Base-by-base conservation (phyloP, 2,797 vertebrate species). In the Lates japonicus region DNA sequence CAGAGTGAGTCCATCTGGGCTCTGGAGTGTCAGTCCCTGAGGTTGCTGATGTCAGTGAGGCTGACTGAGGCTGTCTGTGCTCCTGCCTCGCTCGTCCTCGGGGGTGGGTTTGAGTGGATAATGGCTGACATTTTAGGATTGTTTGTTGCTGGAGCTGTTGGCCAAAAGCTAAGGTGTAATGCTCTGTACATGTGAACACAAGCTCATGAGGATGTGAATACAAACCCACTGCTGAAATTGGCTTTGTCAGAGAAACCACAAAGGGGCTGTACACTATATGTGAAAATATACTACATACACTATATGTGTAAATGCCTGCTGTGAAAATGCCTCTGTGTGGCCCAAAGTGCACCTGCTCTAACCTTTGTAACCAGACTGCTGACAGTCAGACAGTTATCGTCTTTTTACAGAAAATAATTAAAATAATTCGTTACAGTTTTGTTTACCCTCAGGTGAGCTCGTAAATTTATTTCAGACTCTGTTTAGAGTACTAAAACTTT, bases 81-180 rank as follows among this genome's bases (percentile, higher is more conserved):
- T 57, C 29, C 64, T 70, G 74, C 25, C 72, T 58, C 20, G 35
- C 17, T 74, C 1, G 13, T 83, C 46, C 58, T 59, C 25, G 0
- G 44, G 80, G 74, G 33, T 20, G 22, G 17, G 51, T 76, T 76
- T 70, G 70, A 76, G 64, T 75, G 46, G 75, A 89, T 76, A 77
- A 83, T 87, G 52, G 65, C 59, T 65, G 52, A 64, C 2, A 4
- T 71, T 84, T 61, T 61, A 35, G 68, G 70, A 78, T 48, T 85
- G 51, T 78, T 73, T 67, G 49, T 49, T 55, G 29, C 22, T 71
- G n/a, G 10, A 65, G 52, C n/a, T 57, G 31, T 44, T 51, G 49
- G 74, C 29, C 42, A 52, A 59, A 86, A 79, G 16, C 68, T 25
- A 39, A 8, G 9, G 19, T 57, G 33, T 49, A 51, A 48, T 54